phyloP scores from a whole-genome alignment of 2,797 vertebrate species.

The Rhabdophis nuchalis region DNA sequence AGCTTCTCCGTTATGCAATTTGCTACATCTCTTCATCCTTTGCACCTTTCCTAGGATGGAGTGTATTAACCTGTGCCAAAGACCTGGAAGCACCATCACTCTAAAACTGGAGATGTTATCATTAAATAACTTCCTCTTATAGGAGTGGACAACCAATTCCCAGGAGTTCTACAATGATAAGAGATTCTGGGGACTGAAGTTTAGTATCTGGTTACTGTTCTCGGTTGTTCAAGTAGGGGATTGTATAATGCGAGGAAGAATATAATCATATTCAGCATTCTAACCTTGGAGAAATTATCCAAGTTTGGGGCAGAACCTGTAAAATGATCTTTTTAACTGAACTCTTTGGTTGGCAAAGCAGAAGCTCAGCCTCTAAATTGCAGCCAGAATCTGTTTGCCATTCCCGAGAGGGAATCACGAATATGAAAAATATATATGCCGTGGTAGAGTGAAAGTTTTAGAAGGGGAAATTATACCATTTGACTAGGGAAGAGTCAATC shows the following conservation, averaged over 20 bases:
- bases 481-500: background rate
- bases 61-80: background rate
- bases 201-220: background rate
- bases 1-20: background rate
- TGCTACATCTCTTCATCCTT: background rate
- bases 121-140: background rate
- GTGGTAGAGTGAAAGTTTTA: background rate
- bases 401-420: background rate
- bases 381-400: background rate
- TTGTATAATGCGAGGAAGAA: background rate
- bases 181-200: background rate
- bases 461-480: background rate
- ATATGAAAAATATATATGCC: background rate
- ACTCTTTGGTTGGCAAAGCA: background rate
- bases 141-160: background rate
- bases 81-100: background rate
- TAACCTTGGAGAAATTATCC: background rate
- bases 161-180: background rate
- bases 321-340: background rate
- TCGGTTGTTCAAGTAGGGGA: background rate
- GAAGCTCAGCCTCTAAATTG: background rate
- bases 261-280: background rate
- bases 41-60: background rate
- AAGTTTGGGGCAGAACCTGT: background rate
- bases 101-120: background rate